These are phyloP conservation scores for Stenchaetothrips biformis DNA, from an alignment of 2,888 invertebrate genomes.

Conservation along the genomic window DNA sequence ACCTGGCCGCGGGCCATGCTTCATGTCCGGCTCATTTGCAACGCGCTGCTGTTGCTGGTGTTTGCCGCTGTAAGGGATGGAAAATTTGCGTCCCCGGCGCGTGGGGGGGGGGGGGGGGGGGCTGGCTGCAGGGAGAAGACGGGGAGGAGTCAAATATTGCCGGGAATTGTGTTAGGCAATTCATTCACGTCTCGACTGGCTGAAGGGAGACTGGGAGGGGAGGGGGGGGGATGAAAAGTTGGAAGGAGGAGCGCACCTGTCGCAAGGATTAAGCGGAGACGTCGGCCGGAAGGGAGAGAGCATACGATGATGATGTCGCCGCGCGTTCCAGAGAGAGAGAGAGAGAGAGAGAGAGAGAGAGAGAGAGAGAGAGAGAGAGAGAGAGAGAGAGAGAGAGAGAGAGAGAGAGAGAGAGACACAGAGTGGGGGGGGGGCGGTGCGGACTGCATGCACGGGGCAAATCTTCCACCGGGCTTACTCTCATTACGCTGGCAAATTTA, in stretches of 20 bases:
- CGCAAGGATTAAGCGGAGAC: constrained; percentile 4
- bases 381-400: too few species aligned
- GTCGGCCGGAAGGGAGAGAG: not conserved
- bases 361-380: too few species aligned
- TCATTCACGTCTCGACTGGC: not conserved
- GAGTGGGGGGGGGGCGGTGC: too few species aligned
- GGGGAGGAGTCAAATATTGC: constrained; percentile 6
- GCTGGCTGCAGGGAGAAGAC: not conserved
- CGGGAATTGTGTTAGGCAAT: constrained; percentile 9
- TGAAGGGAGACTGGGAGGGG: not conserved
- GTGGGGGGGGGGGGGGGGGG: not conserved
- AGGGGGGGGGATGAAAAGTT: not conserved
- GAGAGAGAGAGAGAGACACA: too few species aligned
- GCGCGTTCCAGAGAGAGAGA: not conserved
- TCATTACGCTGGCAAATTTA: too few species aligned
- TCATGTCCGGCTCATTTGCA: too few species aligned
- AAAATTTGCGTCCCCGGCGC: not conserved
- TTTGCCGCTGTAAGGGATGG: too few species aligned
- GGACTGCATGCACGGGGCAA: too few species aligned
- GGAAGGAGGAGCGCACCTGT: not conserved
- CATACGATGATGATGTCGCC: not conserved
- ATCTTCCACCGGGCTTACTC: too few species aligned
- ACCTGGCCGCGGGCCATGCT: not conserved
- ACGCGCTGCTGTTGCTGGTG: too few species aligned
- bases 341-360: not conserved